Percentiles rank a stretch among this genome's conserved stretches.
phyloP scores from a whole-genome alignment of 2,797 vertebrate genomes.

The Borostomias antarcticus region DNA sequence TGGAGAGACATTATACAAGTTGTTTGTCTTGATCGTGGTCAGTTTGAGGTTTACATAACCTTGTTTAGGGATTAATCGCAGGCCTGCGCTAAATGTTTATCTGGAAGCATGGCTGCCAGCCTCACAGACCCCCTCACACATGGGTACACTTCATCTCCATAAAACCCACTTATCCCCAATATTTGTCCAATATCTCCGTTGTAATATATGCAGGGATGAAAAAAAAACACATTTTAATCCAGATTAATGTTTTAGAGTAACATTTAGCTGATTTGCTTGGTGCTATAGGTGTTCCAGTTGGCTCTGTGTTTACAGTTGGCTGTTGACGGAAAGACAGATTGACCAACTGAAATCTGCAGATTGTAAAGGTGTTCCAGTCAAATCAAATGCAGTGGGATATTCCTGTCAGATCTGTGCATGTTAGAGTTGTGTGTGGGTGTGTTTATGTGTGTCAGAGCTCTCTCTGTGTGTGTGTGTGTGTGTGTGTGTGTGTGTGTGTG shows the following conservation, averaged over 20 bases:
- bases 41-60: conserved; percentile 56
- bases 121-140: conserved; percentile 33
- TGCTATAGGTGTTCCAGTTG: conserved; percentile 35
- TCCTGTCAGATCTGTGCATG: no score
- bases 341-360: conserved; percentile 40
- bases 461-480: conserved; percentile 51
- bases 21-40: conserved; percentile 53
- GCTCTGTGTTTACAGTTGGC: conserved; percentile 35
- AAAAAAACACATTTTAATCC: conserved; percentile 49
- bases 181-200: conserved; percentile 35
- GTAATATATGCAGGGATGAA: conserved; percentile 33
- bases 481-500: conserved; percentile 56
- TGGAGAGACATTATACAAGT: conserved; percentile 45
- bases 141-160: conserved; percentile 27
- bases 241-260: conserved; percentile 39
- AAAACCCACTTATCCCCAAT: conserved; percentile 36
- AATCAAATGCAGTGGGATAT: conserved; percentile 65
- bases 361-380: conserved; percentile 48
- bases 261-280: conserved; percentile 35
- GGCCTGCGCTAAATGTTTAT: conserved; percentile 53
- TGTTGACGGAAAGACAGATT: conserved; percentile 21
- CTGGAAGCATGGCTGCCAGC: conserved; percentile 47
- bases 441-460: conserved; percentile 61
- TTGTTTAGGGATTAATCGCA: conserved; percentile 62
- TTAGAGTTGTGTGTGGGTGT: conserved; percentile 53